Conservation (phyloP, 2,113 vertebrate species). For the Solea senegalensis region DNA sequence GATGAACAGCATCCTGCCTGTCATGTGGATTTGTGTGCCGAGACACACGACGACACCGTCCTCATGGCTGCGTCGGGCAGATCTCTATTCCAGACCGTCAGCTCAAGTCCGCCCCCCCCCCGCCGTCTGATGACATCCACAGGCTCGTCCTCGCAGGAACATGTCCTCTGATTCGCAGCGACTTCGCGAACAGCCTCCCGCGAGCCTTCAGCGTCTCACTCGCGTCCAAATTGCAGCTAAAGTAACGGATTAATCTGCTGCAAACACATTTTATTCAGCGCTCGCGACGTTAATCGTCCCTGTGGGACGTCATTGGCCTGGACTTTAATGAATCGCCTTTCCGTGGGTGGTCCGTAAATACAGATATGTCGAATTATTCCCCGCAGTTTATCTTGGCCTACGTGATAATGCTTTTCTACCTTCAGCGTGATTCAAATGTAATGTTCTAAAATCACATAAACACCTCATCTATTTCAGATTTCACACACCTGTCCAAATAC, state of each 20-base stretch:
- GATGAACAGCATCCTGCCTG: slow-evolving; percentile 52
- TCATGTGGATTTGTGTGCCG: slow-evolving; percentile 64
- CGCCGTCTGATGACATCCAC: slow-evolving; percentile 75
- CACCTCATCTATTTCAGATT: slow-evolving; percentile 48
- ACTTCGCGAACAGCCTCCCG: slow-evolving; percentile 38
- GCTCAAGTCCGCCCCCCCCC: slow-evolving; percentile 6
- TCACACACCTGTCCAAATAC: slow-evolving; percentile 62
- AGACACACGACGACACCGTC: slow-evolving; percentile 41
- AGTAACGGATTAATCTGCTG: not conserved
- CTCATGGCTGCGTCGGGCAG: slow-evolving; percentile 30
- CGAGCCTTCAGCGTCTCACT: slow-evolving; percentile 40
- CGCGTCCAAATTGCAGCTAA: slow-evolving; percentile 7
- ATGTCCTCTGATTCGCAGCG: slow-evolving; percentile 50
- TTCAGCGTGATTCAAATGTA: slow-evolving; percentile 34
- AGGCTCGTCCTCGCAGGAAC: slow-evolving; percentile 61
- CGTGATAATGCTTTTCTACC: slow-evolving; percentile 15
- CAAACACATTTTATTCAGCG: slow-evolving; percentile 7
- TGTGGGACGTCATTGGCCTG: not conserved
- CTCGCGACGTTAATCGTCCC: not conserved
- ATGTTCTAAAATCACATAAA: slow-evolving; percentile 36
- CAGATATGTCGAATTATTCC: slow-evolving; percentile 33
- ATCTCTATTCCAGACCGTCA: slow-evolving; percentile 74
- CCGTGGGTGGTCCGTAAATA: slow-evolving; percentile 59
- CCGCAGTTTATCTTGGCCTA: slow-evolving; percentile 26
- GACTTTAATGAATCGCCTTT: slow-evolving; percentile 28